Base-by-base conservation (phyloP, 2,888 invertebrate species). In the Caenorhabditis doughertyi region DNA sequence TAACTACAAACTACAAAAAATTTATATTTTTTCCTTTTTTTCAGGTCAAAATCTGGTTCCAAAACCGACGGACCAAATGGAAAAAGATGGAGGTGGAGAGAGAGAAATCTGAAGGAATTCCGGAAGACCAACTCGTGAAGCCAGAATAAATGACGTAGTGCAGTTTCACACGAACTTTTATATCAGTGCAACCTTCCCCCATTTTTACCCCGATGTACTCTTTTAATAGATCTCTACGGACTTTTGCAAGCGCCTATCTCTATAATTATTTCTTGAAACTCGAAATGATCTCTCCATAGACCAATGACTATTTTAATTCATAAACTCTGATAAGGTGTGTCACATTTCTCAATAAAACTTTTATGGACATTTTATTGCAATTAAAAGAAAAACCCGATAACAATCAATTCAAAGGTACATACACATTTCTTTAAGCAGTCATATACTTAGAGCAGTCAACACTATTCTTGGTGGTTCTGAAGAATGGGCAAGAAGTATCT, bases 81-180 rank as follows among this genome's bases (percentile, higher is more conserved):
- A 99, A 98, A 94, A 99, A 98, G 92, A 98, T 98, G 93, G 98
- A 98, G 92, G 97, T 98, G 0, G 98, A 98, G 0, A 95, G 97
- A 95, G 98, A 98, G 27, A 58, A 55, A 55, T n/a, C 18, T 0
- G 58, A 49, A 18, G 58, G 7, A 9, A 60, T 68, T n/a, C 49
- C 55, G 5, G 74, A 67, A 16, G 76, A 76, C 18, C 67, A 67
- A 16, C 8, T 58, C n/a, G 18, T 76, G 9, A 60, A 76, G n/a
- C 29, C 60, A 25, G 42, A 58, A 18, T 76, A 35, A 71, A 13
- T 18, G n/a, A n/a, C n/a, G n/a, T n/a, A n/a, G n/a, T n/a, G n/a
- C n/a, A 13, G n/a, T 47, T 47, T 42, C 13, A 18, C 44, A n/a
- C 18, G 44, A 13, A 35, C 9, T 35, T 7, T 9, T 5, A 7